Percentiles rank a stretch among this genome's conserved stretches.
phyloP scores from a whole-genome alignment of 2,113 vertebrate species.

The Piaya cayana region DNA sequence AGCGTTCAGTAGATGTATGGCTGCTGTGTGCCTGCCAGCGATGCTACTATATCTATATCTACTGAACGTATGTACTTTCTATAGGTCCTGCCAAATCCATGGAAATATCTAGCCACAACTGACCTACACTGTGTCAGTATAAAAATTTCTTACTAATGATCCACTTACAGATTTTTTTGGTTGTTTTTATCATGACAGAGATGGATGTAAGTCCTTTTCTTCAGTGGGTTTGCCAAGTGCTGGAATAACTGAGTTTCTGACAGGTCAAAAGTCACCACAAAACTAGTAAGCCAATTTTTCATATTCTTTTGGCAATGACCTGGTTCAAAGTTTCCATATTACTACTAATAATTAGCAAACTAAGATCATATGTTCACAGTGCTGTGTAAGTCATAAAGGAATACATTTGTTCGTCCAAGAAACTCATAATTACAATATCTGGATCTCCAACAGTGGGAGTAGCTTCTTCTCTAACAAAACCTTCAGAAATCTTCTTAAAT shows the following conservation, averaged over 20 bases:
- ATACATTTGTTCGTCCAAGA: background rate
- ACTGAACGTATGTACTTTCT: background rate
- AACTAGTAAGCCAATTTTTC: background rate
- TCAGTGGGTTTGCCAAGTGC: background rate
- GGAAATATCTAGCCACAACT: background rate
- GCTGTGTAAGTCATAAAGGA: background rate
- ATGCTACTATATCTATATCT: too few relatives aligned
- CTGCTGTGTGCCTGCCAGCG: background rate
- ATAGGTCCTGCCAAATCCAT: background rate
- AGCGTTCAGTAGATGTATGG: background rate
- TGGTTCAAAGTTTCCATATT: background rate
- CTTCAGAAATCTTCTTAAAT: background rate
- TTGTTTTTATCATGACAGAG: background rate
- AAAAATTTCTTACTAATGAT: background rate
- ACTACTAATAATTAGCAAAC: background rate
- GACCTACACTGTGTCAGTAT: background rate
- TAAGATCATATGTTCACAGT: background rate
- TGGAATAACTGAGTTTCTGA: background rate
- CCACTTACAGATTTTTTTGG: background rate
- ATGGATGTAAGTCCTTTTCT: background rate
- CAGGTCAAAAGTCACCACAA: background rate
- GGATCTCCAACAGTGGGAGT: background rate
- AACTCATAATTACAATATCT: background rate
- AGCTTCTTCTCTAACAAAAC: background rate
- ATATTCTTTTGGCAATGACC: background rate